Conservation (phyloP, 2,113 vertebrate genomes). For the Pygoscelis adeliae region DNA sequence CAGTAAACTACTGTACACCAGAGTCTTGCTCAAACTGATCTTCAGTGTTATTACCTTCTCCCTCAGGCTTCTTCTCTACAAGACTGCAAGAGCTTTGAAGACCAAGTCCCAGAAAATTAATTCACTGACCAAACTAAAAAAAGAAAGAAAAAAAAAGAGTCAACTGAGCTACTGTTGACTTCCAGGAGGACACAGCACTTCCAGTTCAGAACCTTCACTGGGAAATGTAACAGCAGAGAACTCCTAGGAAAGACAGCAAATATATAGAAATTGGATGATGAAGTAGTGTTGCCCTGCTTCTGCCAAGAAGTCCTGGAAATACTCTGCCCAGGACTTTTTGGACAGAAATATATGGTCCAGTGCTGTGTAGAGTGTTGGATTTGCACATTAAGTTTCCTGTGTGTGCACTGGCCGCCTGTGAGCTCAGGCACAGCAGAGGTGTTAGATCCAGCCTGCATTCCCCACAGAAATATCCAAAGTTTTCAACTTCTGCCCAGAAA, state of each 20-base stretch:
- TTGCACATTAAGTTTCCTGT: neutral
- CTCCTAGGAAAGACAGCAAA: neutral
- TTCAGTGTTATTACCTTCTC: neutral
- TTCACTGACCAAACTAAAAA: neutral
- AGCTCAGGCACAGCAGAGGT: neutral
- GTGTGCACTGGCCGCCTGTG: neutral
- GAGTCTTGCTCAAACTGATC: neutral
- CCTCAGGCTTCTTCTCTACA: neutral
- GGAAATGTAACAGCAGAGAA: neutral
- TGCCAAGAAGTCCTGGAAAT: neutral
- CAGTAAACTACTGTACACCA: neutral
- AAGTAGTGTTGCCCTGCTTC: neutral
- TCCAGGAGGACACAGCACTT: neutral
- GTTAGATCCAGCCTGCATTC: neutral
- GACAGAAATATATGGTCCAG: neutral
- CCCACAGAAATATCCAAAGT: neutral
- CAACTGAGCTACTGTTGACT: neutral
- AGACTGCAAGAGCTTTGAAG: neutral
- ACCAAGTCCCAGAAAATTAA: neutral
- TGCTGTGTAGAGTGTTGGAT: neutral
- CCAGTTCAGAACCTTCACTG: neutral
- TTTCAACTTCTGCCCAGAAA: neutral
- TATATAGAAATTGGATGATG: neutral
- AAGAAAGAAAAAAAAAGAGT: neutral
- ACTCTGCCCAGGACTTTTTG: neutral